Evolutionary conservation across 2,888 invertebrate species (phyloP).

Genomic region (Axea sp.): DNA sequence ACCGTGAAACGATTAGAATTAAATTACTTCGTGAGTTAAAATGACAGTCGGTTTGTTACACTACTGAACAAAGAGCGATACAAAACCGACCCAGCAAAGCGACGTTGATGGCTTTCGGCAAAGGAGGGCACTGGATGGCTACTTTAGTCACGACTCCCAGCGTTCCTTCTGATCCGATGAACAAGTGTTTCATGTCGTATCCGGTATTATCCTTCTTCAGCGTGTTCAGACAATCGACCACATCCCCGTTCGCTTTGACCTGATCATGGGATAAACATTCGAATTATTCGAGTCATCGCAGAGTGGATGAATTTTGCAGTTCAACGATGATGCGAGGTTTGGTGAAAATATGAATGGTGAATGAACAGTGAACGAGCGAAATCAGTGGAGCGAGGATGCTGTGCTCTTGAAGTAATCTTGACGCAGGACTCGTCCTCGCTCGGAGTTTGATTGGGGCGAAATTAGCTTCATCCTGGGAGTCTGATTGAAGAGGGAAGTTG

Average conservation of each 20-base stretch:
- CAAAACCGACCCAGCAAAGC: conserved; percentile 89
- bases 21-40: too few relatives aligned
- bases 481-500: conserved; percentile 9
- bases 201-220: conserved; percentile 99
- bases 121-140: conserved; percentile 92
- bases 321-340: too few relatives aligned
- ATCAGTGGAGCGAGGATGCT: too few relatives aligned
- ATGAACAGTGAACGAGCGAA: too few relatives aligned
- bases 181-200: conserved; percentile 96
- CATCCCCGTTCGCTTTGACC: conserved; percentile 91
- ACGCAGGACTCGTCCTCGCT: too few relatives aligned
- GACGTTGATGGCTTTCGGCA: conserved; percentile 89
- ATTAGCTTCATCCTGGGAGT: conserved; percentile 1
- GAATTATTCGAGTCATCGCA: not conserved
- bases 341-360: too few relatives aligned
- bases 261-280: conserved; percentile 71
- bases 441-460: conserved; percentile 21
- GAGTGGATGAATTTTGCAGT: too few relatives aligned
- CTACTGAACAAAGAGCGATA: not conserved
- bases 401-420: conserved; percentile 16
- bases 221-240: conserved; percentile 91
- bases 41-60: too few relatives aligned
- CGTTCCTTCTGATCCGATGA: conserved; percentile 98
- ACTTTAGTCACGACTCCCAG: conserved; percentile 96
- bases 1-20: too few relatives aligned